Evolutionary conservation across 2,888 invertebrate species (phyloP).

Genomic region (Ennomos erosarius): DNA sequence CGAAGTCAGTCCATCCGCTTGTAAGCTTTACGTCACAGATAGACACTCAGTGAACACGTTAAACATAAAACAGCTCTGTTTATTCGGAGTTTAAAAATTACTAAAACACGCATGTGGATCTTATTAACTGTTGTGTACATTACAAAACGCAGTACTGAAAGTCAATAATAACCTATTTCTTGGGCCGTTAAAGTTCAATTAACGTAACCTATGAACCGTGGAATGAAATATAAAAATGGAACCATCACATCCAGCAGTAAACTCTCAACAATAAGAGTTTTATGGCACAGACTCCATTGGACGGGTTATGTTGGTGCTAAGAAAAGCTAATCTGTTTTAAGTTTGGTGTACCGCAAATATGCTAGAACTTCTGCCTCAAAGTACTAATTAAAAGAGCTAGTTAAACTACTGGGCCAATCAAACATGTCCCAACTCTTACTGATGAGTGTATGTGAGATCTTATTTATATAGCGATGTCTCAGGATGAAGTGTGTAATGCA

Average conservation of each 20-base stretch:
- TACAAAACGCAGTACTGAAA: constrained; percentile 45
- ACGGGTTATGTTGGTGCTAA: constrained; percentile 31
- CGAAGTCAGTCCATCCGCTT: too few relatives aligned
- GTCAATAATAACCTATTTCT: constrained; percentile 69
- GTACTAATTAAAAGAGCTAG: too few relatives aligned
- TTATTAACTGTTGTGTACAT: constrained; percentile 11
- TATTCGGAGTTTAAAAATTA: too few relatives aligned
- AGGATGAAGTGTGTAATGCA: too few relatives aligned
- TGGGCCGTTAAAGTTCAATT: constrained; percentile 76
- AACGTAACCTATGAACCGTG: constrained; percentile 67
- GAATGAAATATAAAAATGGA: constrained; percentile 77
- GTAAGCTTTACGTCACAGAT: too few relatives aligned
- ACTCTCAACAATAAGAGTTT: constrained; percentile 67
- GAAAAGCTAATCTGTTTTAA: constrained; percentile 46
- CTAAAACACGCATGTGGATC: background rate
- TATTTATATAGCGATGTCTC: too few relatives aligned
- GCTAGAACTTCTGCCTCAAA: too few relatives aligned
- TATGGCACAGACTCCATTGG: constrained; percentile 62
- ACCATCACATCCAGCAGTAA: constrained; percentile 64
- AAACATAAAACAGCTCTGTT: too few relatives aligned
- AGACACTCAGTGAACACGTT: too few relatives aligned
- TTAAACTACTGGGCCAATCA: too few relatives aligned
- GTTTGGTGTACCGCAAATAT: constrained; percentile 28
- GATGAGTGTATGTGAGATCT: too few relatives aligned
- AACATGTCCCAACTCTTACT: too few relatives aligned